These are phyloP conservation scores for Orthonyx spaldingii DNA, from an alignment of 2,113 vertebrate species.

Conservation along the genomic window DNA sequence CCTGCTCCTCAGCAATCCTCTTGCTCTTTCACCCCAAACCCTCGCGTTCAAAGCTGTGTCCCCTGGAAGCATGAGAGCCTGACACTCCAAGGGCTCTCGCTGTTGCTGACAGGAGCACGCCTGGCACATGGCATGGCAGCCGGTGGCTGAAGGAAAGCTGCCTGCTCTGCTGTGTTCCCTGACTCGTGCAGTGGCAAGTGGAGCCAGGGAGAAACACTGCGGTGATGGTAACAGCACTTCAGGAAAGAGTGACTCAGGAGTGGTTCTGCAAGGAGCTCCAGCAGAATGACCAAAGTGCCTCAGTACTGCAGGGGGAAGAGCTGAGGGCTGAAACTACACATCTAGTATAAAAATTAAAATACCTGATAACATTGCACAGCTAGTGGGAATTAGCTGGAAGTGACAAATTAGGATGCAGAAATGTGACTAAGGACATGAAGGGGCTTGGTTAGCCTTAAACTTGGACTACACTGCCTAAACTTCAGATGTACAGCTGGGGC, in stretches of 20 bases:
- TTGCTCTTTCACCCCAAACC: not conserved
- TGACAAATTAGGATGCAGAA: not conserved
- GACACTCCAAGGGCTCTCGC: accelerated
- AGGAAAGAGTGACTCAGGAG: not conserved
- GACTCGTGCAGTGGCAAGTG: accelerated
- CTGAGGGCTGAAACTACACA: not conserved
- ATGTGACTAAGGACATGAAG: not conserved
- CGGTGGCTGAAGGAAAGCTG: not conserved
- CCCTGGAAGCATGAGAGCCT: not conserved
- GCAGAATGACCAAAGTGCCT: not conserved
- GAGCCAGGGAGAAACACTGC: not conserved
- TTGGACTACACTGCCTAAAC: not conserved
- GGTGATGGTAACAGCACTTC: not conserved
- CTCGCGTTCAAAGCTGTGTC: accelerated
- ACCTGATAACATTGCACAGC: not conserved
- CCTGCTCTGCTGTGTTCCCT: not conserved
- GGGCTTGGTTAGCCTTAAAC: not conserved
- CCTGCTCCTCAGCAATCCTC: not conserved
- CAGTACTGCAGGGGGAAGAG: not conserved
- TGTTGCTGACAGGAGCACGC: accelerated
- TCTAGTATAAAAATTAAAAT: not conserved
- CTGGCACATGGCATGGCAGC: not conserved
- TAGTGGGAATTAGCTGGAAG: not conserved
- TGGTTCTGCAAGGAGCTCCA: not conserved
- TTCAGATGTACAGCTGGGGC: not conserved